Percentiles rank a stretch among this genome's conserved stretches.
Evolutionary conservation across 2,113 vertebrate genomes (phyloP).

Genomic region (Daboia siamensis): DNA sequence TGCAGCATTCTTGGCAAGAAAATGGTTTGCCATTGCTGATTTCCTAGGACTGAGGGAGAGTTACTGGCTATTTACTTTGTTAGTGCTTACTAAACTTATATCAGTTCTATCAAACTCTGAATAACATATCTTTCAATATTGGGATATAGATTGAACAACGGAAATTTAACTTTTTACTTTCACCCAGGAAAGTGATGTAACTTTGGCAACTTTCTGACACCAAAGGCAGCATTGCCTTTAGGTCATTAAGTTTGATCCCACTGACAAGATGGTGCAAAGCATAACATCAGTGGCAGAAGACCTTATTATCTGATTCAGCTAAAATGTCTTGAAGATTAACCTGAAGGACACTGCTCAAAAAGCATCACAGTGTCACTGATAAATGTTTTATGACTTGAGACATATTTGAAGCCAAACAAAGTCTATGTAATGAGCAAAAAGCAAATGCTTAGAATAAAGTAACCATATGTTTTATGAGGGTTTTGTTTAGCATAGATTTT

Average conservation of each 20-base stretch:
- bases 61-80: slow-evolving; percentile 32
- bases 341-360: slow-evolving; percentile 24
- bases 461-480: not conserved
- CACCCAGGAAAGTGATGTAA: not conserved
- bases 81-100: slow-evolving; percentile 57
- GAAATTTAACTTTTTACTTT: slow-evolving; percentile 5
- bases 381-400: slow-evolving; percentile 38
- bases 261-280: not conserved
- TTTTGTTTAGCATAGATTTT: slow-evolving; percentile 17
- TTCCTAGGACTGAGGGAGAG: no score
- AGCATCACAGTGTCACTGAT: slow-evolving; percentile 27
- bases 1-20: no score
- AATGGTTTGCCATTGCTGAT: no score
- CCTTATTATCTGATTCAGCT: slow-evolving; percentile 22
- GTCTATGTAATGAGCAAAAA: not conserved
- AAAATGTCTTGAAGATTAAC: slow-evolving; percentile 43
- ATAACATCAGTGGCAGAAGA: rapidly evolving
- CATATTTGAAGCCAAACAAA: slow-evolving; percentile 28
- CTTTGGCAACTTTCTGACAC: slow-evolving; percentile 20
- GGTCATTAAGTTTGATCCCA: slow-evolving; percentile 16
- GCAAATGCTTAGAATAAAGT: not conserved
- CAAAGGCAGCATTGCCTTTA: not conserved
- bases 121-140: slow-evolving; percentile 28
- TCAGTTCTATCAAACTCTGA: slow-evolving; percentile 47
- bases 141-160: not conserved